Evolutionary conservation across 1,140 invertebrate species (phyloP).

Genomic region (Brachystomella parvula): DNA sequence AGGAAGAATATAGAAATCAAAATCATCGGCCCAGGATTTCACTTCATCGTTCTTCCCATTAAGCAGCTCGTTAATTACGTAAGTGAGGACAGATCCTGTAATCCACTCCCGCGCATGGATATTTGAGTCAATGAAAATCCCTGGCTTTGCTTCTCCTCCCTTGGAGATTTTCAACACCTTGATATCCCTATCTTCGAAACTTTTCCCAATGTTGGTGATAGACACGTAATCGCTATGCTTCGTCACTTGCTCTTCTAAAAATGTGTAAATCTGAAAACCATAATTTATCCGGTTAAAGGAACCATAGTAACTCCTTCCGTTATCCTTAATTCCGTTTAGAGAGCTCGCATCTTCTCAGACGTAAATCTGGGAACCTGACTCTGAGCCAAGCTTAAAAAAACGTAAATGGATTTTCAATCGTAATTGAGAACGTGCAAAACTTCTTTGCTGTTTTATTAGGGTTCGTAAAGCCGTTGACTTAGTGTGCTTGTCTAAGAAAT

Average conservation of each 20-base stretch:
- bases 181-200: conserved; percentile 43
- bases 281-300: too few species aligned
- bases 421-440: too few species aligned
- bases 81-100: conserved; percentile 58
- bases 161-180: conserved; percentile 43
- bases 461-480: too few species aligned
- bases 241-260: conserved; percentile 43
- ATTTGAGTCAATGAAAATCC: conserved; percentile 44
- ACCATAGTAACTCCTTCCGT: too few species aligned
- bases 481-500: too few species aligned
- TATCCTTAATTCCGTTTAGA: too few species aligned
- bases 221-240: conserved; percentile 42
- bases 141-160: conserved; percentile 27
- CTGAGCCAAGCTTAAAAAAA: too few species aligned
- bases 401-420: too few species aligned
- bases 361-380: too few species aligned
- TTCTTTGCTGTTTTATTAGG: too few species aligned
- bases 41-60: conserved; percentile 30
- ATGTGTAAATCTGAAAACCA: conserved; percentile 46
- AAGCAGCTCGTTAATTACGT: conserved; percentile 48
- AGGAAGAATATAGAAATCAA: conserved; percentile 51
- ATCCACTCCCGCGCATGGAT: conserved; percentile 63
- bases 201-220: conserved; percentile 43
- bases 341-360: too few species aligned
- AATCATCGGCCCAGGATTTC: conserved; percentile 39